phyloP scores from a whole-genome alignment of 2,888 invertebrate genomes.

The Drosophila fungiperda region DNA sequence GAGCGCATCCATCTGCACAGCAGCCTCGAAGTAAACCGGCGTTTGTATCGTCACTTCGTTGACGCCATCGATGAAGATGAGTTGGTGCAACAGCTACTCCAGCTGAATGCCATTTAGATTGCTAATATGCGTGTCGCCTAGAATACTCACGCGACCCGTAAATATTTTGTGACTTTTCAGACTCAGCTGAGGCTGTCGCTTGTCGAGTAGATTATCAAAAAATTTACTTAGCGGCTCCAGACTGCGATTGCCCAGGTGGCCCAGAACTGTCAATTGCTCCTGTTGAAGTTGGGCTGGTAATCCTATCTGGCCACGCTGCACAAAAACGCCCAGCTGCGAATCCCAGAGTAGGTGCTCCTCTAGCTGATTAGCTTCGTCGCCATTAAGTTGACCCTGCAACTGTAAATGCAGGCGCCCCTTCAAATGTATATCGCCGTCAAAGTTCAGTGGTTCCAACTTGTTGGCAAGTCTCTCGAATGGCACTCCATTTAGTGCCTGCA shows the following conservation, averaged over 20 bases:
- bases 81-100: slow-evolving; percentile 80
- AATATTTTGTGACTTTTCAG: slow-evolving; percentile 80
- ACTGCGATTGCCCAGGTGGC: slow-evolving; percentile 71
- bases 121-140: slow-evolving; percentile 80
- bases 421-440: slow-evolving; percentile 73
- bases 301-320: slow-evolving; percentile 68
- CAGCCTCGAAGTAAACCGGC: slow-evolving; percentile 82
- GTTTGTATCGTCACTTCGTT: slow-evolving; percentile 62
- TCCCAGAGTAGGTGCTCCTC: slow-evolving; percentile 69
- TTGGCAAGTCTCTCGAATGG: slow-evolving; percentile 84
- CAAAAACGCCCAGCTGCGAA: slow-evolving; percentile 56
- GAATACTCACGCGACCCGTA: slow-evolving; percentile 77
- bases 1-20: slow-evolving; percentile 74
- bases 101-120: slow-evolving; percentile 83
- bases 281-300: slow-evolving; percentile 60
- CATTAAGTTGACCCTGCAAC: slow-evolving; percentile 75
- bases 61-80: slow-evolving; percentile 83
- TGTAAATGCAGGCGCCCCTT: slow-evolving; percentile 77
- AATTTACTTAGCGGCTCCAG: slow-evolving; percentile 68
- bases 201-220: slow-evolving; percentile 79
- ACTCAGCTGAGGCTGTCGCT: slow-evolving; percentile 48
- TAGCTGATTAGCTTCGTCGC: slow-evolving; percentile 42
- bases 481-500: slow-evolving; percentile 84
- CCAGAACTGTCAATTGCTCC: slow-evolving; percentile 71
- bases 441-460: slow-evolving; percentile 62